These are phyloP conservation scores for Deroplatys truncata DNA, from an alignment of 2,888 invertebrate species.

Conservation along the genomic window DNA sequence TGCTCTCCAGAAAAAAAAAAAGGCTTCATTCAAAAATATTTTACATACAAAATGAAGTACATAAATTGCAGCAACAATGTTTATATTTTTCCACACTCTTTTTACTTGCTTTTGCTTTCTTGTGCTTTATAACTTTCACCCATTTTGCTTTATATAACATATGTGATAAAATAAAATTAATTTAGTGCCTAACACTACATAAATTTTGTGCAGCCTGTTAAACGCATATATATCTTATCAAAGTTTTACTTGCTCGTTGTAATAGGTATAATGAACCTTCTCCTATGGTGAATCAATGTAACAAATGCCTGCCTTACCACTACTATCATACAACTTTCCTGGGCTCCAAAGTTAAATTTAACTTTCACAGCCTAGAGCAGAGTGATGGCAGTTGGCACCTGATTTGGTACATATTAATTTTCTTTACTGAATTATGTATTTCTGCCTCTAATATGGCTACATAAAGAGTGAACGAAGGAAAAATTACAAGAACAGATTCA, in stretches of 20 bases:
- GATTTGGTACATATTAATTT: not conserved
- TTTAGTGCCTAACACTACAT: not conserved
- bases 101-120: not conserved
- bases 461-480: not conserved
- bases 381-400: not conserved
- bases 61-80: not conserved
- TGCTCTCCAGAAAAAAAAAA: not conserved
- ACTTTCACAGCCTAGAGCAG: not conserved
- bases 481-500: not conserved
- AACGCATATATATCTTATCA: not conserved
- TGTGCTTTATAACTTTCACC: not conserved
- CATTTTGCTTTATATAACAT: not conserved
- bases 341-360: not conserved
- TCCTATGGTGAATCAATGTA: not conserved
- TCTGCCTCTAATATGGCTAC: too few species aligned
- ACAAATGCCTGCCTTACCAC: not conserved
- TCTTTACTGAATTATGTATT: too few species aligned
- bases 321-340: not conserved
- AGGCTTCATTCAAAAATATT: not conserved
- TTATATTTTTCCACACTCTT: not conserved
- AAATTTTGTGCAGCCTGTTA: not conserved
- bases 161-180: not conserved
- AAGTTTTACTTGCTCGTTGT: not conserved
- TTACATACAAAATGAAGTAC: not conserved
- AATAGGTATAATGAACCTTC: not conserved